Evolutionary conservation across 1,140 invertebrate species (phyloP).

Genomic region (Drosophila tani): DNA sequence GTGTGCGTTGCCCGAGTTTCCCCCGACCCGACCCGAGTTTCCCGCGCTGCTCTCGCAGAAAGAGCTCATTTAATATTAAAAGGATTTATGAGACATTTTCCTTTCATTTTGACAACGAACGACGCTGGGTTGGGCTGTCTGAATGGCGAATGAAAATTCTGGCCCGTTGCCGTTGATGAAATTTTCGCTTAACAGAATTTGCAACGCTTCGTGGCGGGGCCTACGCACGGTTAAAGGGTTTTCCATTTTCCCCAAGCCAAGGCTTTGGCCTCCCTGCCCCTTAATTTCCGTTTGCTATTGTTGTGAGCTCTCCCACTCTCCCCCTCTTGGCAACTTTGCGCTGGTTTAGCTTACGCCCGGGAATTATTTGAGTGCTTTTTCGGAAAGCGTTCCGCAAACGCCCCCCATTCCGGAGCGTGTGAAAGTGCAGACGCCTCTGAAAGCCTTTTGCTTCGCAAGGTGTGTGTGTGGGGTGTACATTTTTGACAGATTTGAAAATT

Average conservation of each 20-base stretch:
- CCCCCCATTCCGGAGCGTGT: conserved; percentile 59
- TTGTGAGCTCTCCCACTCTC: conserved; percentile 53
- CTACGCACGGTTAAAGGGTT: conserved; percentile 81
- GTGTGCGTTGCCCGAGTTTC: conserved; percentile 69
- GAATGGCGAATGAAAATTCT: conserved; percentile 74
- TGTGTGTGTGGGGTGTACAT: conserved; percentile 39
- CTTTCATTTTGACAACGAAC: conserved; percentile 82
- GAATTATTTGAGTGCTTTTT: conserved; percentile 83
- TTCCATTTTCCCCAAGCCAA: conserved; percentile 58
- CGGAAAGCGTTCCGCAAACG: conserved; percentile 41
- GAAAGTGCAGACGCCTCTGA: conserved; percentile 77
- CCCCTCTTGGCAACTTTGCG: conserved; percentile 64
- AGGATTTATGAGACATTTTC: conserved; percentile 83
- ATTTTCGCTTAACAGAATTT: conserved; percentile 83
- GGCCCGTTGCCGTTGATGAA: conserved; percentile 72
- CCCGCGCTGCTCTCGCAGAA: conserved; percentile 39
- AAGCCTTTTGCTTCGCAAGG: conserved; percentile 27
- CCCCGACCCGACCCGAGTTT: not conserved
- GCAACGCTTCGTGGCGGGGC: conserved; percentile 72
- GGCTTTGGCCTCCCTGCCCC: not conserved
- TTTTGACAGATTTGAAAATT: conserved; percentile 83
- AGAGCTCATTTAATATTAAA: conserved; percentile 83
- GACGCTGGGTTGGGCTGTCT: conserved; percentile 17
- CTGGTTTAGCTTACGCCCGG: conserved; percentile 80
- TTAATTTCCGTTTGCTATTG: conserved; percentile 60